Evolutionary conservation across 2,113 vertebrate species (phyloP).

Genomic region (Periophthalmodon schlosseri): DNA sequence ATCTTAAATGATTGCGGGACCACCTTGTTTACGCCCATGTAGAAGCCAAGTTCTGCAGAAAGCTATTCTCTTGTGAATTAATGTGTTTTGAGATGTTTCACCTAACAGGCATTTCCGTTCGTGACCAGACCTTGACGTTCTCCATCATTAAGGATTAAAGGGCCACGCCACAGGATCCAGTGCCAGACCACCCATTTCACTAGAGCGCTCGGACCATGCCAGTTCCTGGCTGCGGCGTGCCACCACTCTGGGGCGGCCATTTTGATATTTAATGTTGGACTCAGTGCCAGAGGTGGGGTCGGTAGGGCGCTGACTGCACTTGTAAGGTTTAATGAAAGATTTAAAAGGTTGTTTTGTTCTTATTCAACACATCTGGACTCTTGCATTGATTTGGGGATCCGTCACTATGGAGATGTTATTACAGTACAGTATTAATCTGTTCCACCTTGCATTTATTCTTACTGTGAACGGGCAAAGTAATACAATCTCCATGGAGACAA

Average conservation of each 20-base stretch:
- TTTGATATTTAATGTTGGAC: slow-evolving; percentile 61
- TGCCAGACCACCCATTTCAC: slow-evolving; percentile 72
- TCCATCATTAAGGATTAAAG: slow-evolving; percentile 60
- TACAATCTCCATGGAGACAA: too few relatives aligned
- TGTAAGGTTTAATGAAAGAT: slow-evolving; percentile 30
- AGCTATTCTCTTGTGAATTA: slow-evolving; percentile 42
- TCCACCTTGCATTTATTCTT: too few relatives aligned
- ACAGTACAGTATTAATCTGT: too few relatives aligned
- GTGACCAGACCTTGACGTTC: slow-evolving; percentile 63
- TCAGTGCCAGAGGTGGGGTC: too few relatives aligned
- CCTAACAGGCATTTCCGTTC: slow-evolving; percentile 71
- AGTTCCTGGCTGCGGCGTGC: slow-evolving; percentile 58
- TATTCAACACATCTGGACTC: slow-evolving; percentile 33
- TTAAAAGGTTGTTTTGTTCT: slow-evolving; percentile 47
- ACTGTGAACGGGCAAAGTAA: too few relatives aligned
- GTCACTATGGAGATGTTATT: too few relatives aligned
- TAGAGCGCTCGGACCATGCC: slow-evolving; percentile 55
- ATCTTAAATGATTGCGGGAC: slow-evolving; percentile 16
- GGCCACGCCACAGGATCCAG: slow-evolving; percentile 49
- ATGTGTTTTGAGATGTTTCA: slow-evolving; percentile 58
- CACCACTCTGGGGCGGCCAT: slow-evolving; percentile 54
- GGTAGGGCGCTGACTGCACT: slow-evolving; percentile 31
- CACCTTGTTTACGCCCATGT: slow-evolving; percentile 19
- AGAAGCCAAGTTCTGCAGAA: slow-evolving; percentile 13
- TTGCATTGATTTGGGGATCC: slow-evolving; percentile 49